Conservation (phyloP, 2,888 invertebrate genomes). For the Napeogenes sylphis region DNA sequence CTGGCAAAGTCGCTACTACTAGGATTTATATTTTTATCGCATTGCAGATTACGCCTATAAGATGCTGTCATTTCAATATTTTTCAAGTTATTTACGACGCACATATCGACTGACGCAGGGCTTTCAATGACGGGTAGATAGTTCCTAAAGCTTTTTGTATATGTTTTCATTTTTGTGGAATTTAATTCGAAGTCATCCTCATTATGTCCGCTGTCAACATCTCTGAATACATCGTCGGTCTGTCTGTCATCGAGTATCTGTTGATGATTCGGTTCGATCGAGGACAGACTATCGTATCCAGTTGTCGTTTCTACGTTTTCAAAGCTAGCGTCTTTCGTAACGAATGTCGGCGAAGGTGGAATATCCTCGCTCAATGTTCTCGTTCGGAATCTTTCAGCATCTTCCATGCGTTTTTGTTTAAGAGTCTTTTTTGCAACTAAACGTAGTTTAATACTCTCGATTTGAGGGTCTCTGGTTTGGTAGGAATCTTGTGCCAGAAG, state of each 20-base stretch:
- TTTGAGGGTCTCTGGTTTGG: slow-evolving; percentile 41
- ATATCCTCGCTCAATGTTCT: slow-evolving; percentile 80
- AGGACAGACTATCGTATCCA: slow-evolving; percentile 69
- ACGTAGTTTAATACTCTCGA: slow-evolving; percentile 61
- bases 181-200: slow-evolving; percentile 84
- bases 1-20: slow-evolving; percentile 68
- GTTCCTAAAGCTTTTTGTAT: slow-evolving; percentile 74
- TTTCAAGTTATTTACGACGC: slow-evolving; percentile 68
- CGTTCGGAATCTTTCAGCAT: slow-evolving; percentile 85
- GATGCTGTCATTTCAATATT: slow-evolving; percentile 69
- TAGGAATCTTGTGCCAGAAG: slow-evolving; percentile 44
- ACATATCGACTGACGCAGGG: slow-evolving; percentile 66
- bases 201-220: slow-evolving; percentile 82
- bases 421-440: slow-evolving; percentile 68
- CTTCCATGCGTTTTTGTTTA: slow-evolving; percentile 79
- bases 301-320: slow-evolving; percentile 71
- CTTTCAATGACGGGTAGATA: slow-evolving; percentile 71
- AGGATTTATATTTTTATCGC: slow-evolving; percentile 48
- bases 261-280: slow-evolving; percentile 65
- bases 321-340: slow-evolving; percentile 65
- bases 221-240: slow-evolving; percentile 53
- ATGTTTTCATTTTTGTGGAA: slow-evolving; percentile 78
- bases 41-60: slow-evolving; percentile 45
- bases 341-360: slow-evolving; percentile 71
- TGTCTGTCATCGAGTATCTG: slow-evolving; percentile 53